Conservation (phyloP, 2,797 vertebrate species). For the Erethizon dorsatum region DNA sequence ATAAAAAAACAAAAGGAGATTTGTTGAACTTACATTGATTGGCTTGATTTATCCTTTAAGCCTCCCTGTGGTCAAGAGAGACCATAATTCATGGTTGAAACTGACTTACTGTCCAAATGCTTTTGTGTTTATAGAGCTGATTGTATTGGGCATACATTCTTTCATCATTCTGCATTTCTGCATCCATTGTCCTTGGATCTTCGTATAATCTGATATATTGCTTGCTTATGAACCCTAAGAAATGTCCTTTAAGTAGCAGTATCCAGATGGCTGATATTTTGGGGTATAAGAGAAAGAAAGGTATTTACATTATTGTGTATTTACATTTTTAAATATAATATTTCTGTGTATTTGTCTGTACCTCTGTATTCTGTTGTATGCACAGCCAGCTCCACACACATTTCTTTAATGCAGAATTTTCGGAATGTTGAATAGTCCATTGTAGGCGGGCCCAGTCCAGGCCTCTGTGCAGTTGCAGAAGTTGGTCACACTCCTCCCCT, state of each 20-base stretch:
- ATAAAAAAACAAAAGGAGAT: not conserved
- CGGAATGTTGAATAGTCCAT: not conserved
- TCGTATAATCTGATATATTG: not conserved
- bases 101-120: slow-evolving; percentile 53
- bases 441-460: not conserved
- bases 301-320: slow-evolving; percentile 23
- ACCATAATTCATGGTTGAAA: slow-evolving; percentile 46
- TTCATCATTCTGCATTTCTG: slow-evolving; percentile 21
- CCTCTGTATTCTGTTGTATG: not conserved
- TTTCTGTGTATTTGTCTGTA: not conserved
- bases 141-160: not conserved
- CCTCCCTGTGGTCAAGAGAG: not conserved
- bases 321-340: slow-evolving; percentile 29
- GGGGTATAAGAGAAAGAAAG: slow-evolving; percentile 33
- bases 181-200: slow-evolving; percentile 42
- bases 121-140: slow-evolving; percentile 62
- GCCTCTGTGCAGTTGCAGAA: not conserved
- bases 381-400: not conserved
- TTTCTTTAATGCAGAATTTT: slow-evolving; percentile 49
- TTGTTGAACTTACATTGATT: slow-evolving; percentile 35
- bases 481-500: not conserved
- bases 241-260: slow-evolving; percentile 47
- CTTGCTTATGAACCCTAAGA: slow-evolving; percentile 55
- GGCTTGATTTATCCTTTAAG: slow-evolving; percentile 49
- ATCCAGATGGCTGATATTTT: slow-evolving; percentile 31